Evolutionary conservation across 1,140 invertebrate genomes (phyloP), one percentile per base, ranked within the genome.

Genomic region (Drosophila kanapiae): DNA sequence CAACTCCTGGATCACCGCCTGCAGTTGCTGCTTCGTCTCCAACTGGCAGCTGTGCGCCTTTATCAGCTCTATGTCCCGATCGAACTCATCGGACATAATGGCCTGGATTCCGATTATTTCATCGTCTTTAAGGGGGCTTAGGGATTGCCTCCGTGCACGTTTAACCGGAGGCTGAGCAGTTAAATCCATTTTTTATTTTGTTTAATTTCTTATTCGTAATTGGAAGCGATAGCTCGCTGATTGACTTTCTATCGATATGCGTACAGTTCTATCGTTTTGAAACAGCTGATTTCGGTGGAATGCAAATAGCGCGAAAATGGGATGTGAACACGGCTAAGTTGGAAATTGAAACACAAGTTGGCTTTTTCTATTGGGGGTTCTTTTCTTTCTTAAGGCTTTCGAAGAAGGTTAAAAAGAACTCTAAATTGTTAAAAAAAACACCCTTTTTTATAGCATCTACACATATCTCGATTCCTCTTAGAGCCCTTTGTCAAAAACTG

Each of bases 1-100:
- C 33, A 96, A 81, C 48, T 94, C 91, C 33, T 93, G 68, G 27
- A 97, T 95, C 0, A 95, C 94, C 69, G 93, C 94, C 5, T 95
- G 95, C n/a, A 95, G 95, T 14, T 95, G 92, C 85, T 95, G 95
- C 16, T 94, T 94, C 45, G 95, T 93, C 57, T 93, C 93, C 23
- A 97, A 92, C 38, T 93, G 91, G 31, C 94, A 95, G 7, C 95
- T 93, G 80, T 94, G 96, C 1, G 95, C 95, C 62, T 95, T 93
- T 2, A 94, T 92, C 5, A 95, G 91, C 0, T 94, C 53, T 63
- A 95, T 91, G 6, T 94, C 92, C 48, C 94, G 81, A 5, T 80
- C 87, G 27, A 95, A 93, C 37, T 96, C 94, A 68, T 94, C 91
- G 6, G 94, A 75, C 7, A 96, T 80, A 33, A 96, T 93, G 3